Base-by-base conservation (phyloP, 2,113 vertebrate genomes). In the Chroicocephalus ridibundus region DNA sequence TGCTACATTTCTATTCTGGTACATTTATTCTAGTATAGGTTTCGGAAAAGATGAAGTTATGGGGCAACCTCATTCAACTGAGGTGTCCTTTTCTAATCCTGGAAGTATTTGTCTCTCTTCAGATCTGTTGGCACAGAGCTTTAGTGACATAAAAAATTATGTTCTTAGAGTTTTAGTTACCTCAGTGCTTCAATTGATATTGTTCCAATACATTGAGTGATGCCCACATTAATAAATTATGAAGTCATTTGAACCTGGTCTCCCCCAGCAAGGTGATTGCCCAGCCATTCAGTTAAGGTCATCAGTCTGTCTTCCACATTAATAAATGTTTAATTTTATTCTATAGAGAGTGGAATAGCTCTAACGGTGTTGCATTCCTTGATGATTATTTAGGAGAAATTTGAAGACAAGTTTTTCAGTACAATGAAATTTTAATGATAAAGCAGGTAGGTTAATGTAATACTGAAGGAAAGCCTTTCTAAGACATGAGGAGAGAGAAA, bases 291-390 rank as follows among this genome's bases (percentile, higher is more conserved):
- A 0, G 38, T 71, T 89, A 91, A 78, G 84, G 77, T 84, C 61
- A 91, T 89, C 70, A 76, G 66, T 85, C 61, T 86, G 18, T 82
- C 40, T 76, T 93, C n/a, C 4, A 4, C 29, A 55, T 86, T 82
- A 79, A 91, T 94, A 95, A 92, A 96, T 81, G 38, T 93, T 97
- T 95, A 78, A 95, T 96, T 95, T 96, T 86, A 66, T 86, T 94
- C 83, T 89, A 15, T 58, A 62, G 25, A 47, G 21, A 78, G 29
- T 84, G 57, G 14, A 82, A 92, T 76, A 90, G n/a, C 54, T 94
- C 29, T 60, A 76, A 51, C 34, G 60, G 14, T 69, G 31, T 76
- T 82, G 16, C 54, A 52, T 84, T 87, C 61, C 49, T 57, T 71
- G 36, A 55, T 68, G n/a, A 64, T 58, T 94, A 36, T 91, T 91